Evolutionary conservation across 2,888 invertebrate genomes (phyloP), one percentile per base, ranked within the genome.

Genomic region (Epicampocera succincta): DNA sequence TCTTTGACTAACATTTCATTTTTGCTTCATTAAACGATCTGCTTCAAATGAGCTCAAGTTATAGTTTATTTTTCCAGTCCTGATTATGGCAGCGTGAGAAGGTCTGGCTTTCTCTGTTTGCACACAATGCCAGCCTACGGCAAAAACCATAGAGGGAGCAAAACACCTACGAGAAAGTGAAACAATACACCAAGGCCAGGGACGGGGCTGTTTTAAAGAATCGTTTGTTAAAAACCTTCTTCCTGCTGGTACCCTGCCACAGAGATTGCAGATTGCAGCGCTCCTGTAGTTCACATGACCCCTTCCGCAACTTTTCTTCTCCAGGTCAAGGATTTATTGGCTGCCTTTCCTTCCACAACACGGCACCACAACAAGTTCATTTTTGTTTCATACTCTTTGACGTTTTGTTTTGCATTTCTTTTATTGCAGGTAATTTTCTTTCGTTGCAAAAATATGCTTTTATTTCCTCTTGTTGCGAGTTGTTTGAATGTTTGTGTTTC

Each of bases 21-120:
- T 72, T 42, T 25, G 56, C 76, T 77, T 81, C 76, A 81, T 81
- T 77, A 68, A 73, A 73, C 76, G 68, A 63, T 61, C 56, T 61
- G 5, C 38, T 76, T 60, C 19, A 52, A 52, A 61, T 50, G 2
- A 17, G 9, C 17, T 71, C 60, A 21, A n/a, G n/a, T n/a, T n/a
- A 1, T 33, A 46, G 29, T 46, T n/a, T 40, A 25, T 52, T 58
- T 44, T 52, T 50, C 6, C 15, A 46, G 75, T 71, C 11, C 63
- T 76, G 72, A 68, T 66, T 61, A 76, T 33, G 66, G 60, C 80
- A 72, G 76, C 76, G 76, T 61, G 61, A 80, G 61, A 65, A 58
- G 42, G 42, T 25, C 65, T 66, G 66, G 60, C 54, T 75, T 42
- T 19, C 40, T 76, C 13, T 15, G n/a, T 58, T 75, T 48, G 42